A percentile compares a stretch with the other conserved stretches of the same genome.
These are phyloP conservation scores for Pempheris klunzingeri DNA, from an alignment of 2,797 vertebrate genomes.

Conservation along the genomic window DNA sequence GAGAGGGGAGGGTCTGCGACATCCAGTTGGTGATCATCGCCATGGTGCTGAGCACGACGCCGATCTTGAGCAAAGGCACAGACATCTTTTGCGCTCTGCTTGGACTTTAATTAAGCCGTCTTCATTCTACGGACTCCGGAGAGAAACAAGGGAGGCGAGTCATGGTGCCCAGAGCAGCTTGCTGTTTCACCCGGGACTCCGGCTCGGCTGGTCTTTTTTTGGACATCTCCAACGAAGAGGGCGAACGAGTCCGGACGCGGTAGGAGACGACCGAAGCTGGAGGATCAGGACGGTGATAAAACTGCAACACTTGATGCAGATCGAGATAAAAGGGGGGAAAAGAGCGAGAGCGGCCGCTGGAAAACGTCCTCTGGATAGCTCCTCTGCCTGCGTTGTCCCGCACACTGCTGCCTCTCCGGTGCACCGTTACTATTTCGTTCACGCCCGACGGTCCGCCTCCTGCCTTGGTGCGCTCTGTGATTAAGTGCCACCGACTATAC, in stretches of 20 bases:
- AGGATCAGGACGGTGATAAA: neutral
- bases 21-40: slow-evolving; percentile 99
- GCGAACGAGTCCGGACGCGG: slow-evolving; percentile 55
- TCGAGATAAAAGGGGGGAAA: neutral
- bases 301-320: slow-evolving; percentile 35
- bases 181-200: slow-evolving; percentile 81
- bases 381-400: slow-evolving; percentile 66
- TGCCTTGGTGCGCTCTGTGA: slow-evolving; percentile 72
- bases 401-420: slow-evolving; percentile 64
- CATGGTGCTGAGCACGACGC: slow-evolving; percentile 97
- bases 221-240: slow-evolving; percentile 76
- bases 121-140: slow-evolving; percentile 87
- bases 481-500: slow-evolving; percentile 77
- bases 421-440: slow-evolving; percentile 75
- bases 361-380: slow-evolving; percentile 39
- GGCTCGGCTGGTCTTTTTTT: slow-evolving; percentile 79
- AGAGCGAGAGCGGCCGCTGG: neutral
- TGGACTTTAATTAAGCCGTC: slow-evolving; percentile 74
- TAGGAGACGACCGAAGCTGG: slow-evolving; percentile 19
- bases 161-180: slow-evolving; percentile 76
- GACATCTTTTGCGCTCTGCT: slow-evolving; percentile 86
- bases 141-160: slow-evolving; percentile 72
- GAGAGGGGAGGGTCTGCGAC: slow-evolving; percentile 95
- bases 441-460: slow-evolving; percentile 82
- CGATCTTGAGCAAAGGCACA: slow-evolving; percentile 94